Base-by-base conservation (phyloP, 1,140 invertebrate genomes). In the Drosophila sucinea region DNA sequence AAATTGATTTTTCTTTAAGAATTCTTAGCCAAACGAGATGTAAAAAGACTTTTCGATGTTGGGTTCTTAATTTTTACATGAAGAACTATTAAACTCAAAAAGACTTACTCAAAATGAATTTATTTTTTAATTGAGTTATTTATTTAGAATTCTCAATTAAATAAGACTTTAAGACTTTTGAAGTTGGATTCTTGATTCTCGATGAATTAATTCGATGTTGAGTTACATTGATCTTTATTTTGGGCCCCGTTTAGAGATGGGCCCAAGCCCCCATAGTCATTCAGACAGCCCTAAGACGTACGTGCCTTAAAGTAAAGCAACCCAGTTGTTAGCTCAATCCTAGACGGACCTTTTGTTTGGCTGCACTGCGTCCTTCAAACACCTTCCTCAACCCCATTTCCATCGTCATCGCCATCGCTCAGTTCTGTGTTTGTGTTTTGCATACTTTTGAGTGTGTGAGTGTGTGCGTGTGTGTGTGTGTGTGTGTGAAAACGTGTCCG, bases 281-380 rank as follows among this genome's bases (percentile, higher is more conserved):
- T 11, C 32, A 4, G 60, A 7, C 73, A 6, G 11, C 38, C 66
- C 58, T 70, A 40, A 3, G 4, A 6, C 33, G 33, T 62, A 71
- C 67, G 74, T 77, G 76, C 68, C 63, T 54, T 35, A 60, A 73
- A 55, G 60, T 54, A 66, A 17, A 62, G 60, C 44, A 77, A 65
- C 67, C 60, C 62, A 71, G 47, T 41, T 60, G 60, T 70, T 58
- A 61, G 60, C 60, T 69, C 69, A 38, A 62, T 55, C 60, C 66
- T 58, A 71, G 80, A 77, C 74, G 57, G 41, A 64, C 72, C 61
- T 69, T 73, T 79, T 79, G 70, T 79, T 68, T 70, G 81, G 44
- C 61, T 65, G 64, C 67, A 63, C 44, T 68, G 71, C 55, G 27
- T 77, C 62, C 62, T 54, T n/a, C 63, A 6, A 10, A 33, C 35